Base-by-base conservation (phyloP, 2,888 invertebrate species). In the Xestia xanthographa region DNA sequence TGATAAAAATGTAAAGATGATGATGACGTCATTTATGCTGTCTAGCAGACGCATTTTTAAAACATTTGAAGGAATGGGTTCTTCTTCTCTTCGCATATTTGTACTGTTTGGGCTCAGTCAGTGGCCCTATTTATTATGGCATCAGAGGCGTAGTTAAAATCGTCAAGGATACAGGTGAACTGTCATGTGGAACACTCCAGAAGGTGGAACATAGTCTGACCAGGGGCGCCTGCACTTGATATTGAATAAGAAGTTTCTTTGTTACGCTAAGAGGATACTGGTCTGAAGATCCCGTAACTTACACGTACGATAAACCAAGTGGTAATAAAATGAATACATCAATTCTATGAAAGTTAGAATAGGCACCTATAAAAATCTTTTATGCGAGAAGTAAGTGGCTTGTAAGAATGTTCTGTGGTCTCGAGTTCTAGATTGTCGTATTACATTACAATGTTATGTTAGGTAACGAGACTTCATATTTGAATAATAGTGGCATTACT, bases 331-430 rank as follows among this genome's bases (percentile, higher is more conserved):
- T 72, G 8, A 53, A 71, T 53, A 29, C 71, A 53, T 43, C n/a
- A n/a, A 50, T 50, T 2, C 60, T 41, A 38, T 14, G 29, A 74
- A 38, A 74, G 29, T 74, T 74, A 50, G 38, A 75, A 75, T 29
- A 58, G 58, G 29, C n/a, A 34, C n/a, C 20, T 17, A 17, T 53
- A 62, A 79, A n/a, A 78, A 70, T 45, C 5, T 17, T 69, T 69
- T 56, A 80, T 34, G 34, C 6, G 26, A 17, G 48, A 43, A 26
- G n/a, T 56, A 62, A 77, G 50, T 72, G 26, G 41, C 5, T 58
- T 41, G 62, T 63, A 38, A 79, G 69, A 63, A 45, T 45, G 79
- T 77, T 79, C 29, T 53, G 2, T 65, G 50, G 26, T 38, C 77
- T n/a, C 34, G 14, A 67, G 38, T 43, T 38, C 77, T n/a, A 43